These are phyloP conservation scores for Blastobasis adustella DNA, from an alignment of 2,888 invertebrate species.

Conservation along the genomic window DNA sequence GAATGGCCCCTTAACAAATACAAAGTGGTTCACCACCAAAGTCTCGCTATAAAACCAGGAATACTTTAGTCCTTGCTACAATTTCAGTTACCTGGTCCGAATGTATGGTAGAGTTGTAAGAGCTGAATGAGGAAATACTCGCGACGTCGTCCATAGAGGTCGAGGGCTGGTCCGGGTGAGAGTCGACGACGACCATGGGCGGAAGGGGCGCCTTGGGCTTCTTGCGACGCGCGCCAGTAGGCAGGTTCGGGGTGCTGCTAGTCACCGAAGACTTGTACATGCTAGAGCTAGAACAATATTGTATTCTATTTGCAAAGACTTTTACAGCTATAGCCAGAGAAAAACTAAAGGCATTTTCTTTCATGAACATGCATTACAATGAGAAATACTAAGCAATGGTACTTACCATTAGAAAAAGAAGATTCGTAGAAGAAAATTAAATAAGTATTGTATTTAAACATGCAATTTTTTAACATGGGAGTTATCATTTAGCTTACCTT, in stretches of 20 bases:
- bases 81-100: constrained; percentile 44
- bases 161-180: constrained; percentile 27
- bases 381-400: background rate
- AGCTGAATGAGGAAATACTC: constrained; percentile 62
- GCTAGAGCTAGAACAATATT: constrained; percentile 29
- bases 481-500: constrained; percentile 28
- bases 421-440: background rate
- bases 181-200: constrained; percentile 42
- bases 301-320: background rate
- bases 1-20: too few species aligned
- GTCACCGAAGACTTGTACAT: constrained; percentile 53
- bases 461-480: too few species aligned
- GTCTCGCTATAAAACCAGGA: too few species aligned
- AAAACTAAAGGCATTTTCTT: background rate
- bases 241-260: constrained; percentile 60
- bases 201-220: constrained; percentile 83
- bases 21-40: too few species aligned
- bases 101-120: constrained; percentile 54
- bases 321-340: background rate
- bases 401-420: background rate
- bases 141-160: constrained; percentile 62
- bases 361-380: too few species aligned
- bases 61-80: too few species aligned
- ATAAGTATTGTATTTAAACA: background rate
- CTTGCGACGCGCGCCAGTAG: constrained; percentile 60